A percentile compares a stretch with the other conserved stretches of the same genome.
These are phyloP conservation scores for Nicator chloris DNA, from an alignment of 2,113 vertebrate species.

Conservation along the genomic window DNA sequence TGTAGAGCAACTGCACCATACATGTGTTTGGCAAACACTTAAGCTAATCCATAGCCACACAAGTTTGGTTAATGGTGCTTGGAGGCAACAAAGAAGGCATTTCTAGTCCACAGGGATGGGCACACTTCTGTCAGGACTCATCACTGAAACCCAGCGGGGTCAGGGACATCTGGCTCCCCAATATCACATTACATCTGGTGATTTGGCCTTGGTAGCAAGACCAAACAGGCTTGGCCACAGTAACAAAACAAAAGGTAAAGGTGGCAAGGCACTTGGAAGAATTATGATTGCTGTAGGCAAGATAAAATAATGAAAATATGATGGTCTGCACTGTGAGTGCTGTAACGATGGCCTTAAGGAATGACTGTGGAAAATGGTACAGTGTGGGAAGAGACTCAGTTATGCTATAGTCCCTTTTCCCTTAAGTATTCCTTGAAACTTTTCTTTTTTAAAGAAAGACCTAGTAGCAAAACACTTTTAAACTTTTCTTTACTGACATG, in stretches of 20 bases:
- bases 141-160: accelerated
- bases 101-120: background rate
- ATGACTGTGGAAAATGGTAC: background rate
- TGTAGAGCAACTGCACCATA: background rate
- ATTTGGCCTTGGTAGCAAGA: background rate
- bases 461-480: background rate
- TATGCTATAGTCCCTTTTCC: background rate
- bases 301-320: background rate
- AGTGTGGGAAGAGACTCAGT: background rate
- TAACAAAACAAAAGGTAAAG: background rate
- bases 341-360: background rate
- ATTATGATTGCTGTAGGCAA: background rate
- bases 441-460: background rate
- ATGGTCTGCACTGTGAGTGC: background rate
- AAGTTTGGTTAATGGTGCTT: background rate
- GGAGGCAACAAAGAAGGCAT: background rate
- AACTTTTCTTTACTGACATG: background rate
- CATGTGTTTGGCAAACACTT: background rate
- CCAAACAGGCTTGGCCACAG: background rate
- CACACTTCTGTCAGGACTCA: background rate
- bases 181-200: background rate
- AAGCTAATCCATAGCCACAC: background rate
- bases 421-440: background rate
- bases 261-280: background rate
- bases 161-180: background rate